Conservation (phyloP, 2,797 vertebrate species). For the Trematomus bernacchii region DNA sequence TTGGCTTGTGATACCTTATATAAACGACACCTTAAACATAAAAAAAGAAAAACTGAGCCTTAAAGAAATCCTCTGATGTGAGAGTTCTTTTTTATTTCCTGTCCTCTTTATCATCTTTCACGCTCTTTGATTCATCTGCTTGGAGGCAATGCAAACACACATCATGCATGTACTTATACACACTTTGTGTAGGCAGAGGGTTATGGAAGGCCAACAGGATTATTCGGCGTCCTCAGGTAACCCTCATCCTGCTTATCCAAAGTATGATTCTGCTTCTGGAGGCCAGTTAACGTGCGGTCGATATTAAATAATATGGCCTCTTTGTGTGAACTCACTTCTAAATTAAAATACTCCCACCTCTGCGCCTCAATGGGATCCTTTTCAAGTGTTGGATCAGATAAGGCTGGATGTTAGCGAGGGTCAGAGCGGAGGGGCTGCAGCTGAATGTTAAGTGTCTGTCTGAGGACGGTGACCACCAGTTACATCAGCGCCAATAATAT, state of each 20-base stretch:
- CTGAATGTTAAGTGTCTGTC: slow-evolving; percentile 29
- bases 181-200: background rate
- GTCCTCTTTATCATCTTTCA: background rate
- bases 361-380: background rate
- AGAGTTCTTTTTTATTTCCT: background rate
- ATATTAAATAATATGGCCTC: background rate
- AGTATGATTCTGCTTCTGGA: background rate
- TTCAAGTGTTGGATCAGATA: slow-evolving; percentile 31
- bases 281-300: background rate
- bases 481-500: slow-evolving; percentile 24
- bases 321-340: slow-evolving; percentile 21
- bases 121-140: background rate
- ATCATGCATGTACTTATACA: slow-evolving; percentile 1
- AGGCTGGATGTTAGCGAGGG: background rate
- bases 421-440: slow-evolving; percentile 2
- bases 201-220: background rate
- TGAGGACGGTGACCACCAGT: slow-evolving; percentile 28
- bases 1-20: too few species aligned
- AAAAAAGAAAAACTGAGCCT: background rate
- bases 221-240: background rate
- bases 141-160: background rate
- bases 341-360: slow-evolving; percentile 32
- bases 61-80: background rate
- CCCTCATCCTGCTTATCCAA: background rate
- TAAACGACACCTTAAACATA: too few species aligned